Evolutionary conservation across 1,140 invertebrate species (phyloP), one percentile per base, ranked within the genome.

Genomic region (Drosophila burlai): DNA sequence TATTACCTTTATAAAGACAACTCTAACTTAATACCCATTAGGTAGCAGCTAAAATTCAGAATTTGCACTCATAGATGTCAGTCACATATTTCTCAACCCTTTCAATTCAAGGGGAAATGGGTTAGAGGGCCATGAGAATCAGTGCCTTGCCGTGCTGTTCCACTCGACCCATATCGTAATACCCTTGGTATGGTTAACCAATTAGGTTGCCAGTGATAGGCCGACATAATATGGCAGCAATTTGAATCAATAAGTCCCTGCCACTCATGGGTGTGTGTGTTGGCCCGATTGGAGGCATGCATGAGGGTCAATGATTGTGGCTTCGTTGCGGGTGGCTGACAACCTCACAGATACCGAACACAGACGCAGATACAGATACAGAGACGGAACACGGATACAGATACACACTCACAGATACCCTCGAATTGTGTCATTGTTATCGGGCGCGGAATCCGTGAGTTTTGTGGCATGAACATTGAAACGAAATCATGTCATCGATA

Each of bases 401-500:
- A 47, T 50, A 69, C 65, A 60, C 57, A 55, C 36, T 36, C 47
- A 66, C 36, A 49, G 49, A 49, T 43, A 54, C 42, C 38, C 62
- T 21, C 52, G 57, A 64, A 64, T 75, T 80, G 69, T 80, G 78
- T 75, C 78, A 80, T 80, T 80, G 78, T 80, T 80, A 80, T 80
- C 78, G 69, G 55, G 62, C 40, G 68, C 54, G 76, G 78, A 80
- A 80, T 80, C 77, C 77, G 68, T 80, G 77, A 74, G 76, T 80
- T 74, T 80, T 80, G 78, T 80, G 77, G 78, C 78, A 80, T 80
- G 78, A 80, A 75, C 72, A 80, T 80, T 80, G 78, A 80, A 80
- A 80, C 74, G 69, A 80, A 80, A 80, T 80, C 78, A 80, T 80
- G 78, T 80, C 78, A 80, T 80, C 77, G 69, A 80, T 80, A 80